Percentiles rank a stretch among this genome's conserved stretches.
phyloP scores from a whole-genome alignment of 2,888 invertebrate species.

The Mesorhabditis sp. region DNA sequence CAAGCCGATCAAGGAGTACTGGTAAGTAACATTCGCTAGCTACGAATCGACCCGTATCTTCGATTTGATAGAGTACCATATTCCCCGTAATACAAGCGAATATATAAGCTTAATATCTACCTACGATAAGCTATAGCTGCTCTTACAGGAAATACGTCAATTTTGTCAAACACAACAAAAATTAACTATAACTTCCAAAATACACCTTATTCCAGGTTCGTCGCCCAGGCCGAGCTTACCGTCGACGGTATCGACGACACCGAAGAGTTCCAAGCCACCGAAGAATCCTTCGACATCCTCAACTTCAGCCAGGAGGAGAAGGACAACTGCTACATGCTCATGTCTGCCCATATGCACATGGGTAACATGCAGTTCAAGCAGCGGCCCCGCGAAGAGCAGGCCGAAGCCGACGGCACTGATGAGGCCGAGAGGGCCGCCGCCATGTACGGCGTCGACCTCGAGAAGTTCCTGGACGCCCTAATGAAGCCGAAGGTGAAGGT shows the following conservation, averaged over 20 bases:
- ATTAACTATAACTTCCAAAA: too few species aligned
- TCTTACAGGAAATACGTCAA: too few species aligned
- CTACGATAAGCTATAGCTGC: too few species aligned
- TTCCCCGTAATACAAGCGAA: too few species aligned
- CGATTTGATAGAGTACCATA: too few species aligned
- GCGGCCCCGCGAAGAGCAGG: conserved; percentile 99
- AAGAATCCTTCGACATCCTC: conserved; percentile 91
- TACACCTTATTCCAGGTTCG: conserved; percentile 63
- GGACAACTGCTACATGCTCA: conserved; percentile 93
- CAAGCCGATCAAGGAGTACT: conserved; percentile 78
- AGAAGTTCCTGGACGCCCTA: conserved; percentile 60
- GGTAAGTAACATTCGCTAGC: conserved; percentile 55
- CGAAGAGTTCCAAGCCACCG: conserved; percentile 73
- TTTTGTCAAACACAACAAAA: too few species aligned
- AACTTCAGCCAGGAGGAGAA: conserved; percentile 97
- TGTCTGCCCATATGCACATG: conserved; percentile 98
- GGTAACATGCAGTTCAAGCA: conserved; percentile 99
- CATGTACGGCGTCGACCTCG: conserved; percentile 48
- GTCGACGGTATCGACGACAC: conserved; percentile 87
- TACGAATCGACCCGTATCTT: too few species aligned
- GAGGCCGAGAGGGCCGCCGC: conserved; percentile 38
- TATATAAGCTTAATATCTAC: too few species aligned
- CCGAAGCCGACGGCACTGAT: conserved; percentile 69
- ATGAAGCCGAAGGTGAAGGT: conserved; percentile 63
- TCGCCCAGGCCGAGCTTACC: conserved; percentile 87